Conservation (phyloP, 2,888 invertebrate genomes). For the Hermodice carunculata region DNA sequence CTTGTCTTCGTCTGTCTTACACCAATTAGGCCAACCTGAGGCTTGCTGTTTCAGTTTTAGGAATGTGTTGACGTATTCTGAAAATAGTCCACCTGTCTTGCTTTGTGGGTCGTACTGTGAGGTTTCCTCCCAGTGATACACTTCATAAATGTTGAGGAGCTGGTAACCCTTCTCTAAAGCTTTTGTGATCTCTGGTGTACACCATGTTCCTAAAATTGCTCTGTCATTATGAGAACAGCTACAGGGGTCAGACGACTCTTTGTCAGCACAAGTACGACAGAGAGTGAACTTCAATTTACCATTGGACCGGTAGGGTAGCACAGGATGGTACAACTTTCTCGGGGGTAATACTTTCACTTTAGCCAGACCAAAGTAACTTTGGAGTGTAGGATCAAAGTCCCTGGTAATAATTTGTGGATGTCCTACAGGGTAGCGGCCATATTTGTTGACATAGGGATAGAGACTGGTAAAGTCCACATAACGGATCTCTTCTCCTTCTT, state of each 20-base stretch:
- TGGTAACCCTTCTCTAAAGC: slow-evolving; percentile 58
- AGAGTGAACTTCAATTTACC: slow-evolving; percentile 56
- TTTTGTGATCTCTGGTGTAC: slow-evolving; percentile 58
- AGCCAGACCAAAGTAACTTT: slow-evolving; percentile 39
- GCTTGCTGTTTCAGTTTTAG: slow-evolving; percentile 50
- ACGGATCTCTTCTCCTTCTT: slow-evolving; percentile 38
- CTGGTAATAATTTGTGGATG: slow-evolving; percentile 38
- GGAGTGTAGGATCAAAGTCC: slow-evolving; percentile 15
- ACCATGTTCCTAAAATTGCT: slow-evolving; percentile 57
- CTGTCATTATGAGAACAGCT: slow-evolving; percentile 51
- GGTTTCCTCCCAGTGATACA: slow-evolving; percentile 58
- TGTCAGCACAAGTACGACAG: slow-evolving; percentile 56
- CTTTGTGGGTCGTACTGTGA: slow-evolving; percentile 36
- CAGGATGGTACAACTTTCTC: slow-evolving; percentile 43
- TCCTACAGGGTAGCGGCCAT: slow-evolving; percentile 24
- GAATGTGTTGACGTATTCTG: slow-evolving; percentile 55
- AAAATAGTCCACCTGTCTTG: slow-evolving; percentile 48
- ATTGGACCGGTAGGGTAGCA: slow-evolving; percentile 47
- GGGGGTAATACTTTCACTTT: slow-evolving; percentile 44
- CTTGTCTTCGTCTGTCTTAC: slow-evolving; percentile 39
- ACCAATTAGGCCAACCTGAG: slow-evolving; percentile 46
- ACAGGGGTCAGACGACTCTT: slow-evolving; percentile 46
- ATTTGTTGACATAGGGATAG: slow-evolving; percentile 52
- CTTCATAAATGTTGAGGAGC: slow-evolving; percentile 56
- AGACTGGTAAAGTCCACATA: slow-evolving; percentile 49